Evolutionary conservation across 2,797 vertebrate species (phyloP), one percentile per base, ranked within the genome.

Genomic region (Tympanoctomys barrerae): DNA sequence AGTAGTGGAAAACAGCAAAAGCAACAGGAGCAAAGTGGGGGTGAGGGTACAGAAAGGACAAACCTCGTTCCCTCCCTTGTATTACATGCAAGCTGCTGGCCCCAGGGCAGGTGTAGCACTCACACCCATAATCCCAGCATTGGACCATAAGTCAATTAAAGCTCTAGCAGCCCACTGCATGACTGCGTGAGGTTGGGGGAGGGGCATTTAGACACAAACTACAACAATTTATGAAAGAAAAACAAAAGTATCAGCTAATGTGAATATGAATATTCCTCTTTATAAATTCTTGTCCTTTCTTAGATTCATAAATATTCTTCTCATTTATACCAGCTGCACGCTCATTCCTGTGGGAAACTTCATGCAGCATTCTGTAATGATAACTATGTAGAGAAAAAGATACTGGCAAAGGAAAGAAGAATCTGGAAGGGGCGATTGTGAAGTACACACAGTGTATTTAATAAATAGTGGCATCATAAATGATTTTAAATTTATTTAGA

Each of bases 401-500:
- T 31, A 57, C 24, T 82, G 54, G 64, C 14, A 83, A 46, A n/a
- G 36, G 49, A 11, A 54, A 39, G 64, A 33, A 64, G 68, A 59
- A 36, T 62, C 36, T 59, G 24, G 64, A 90, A 73, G 39, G 31
- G 62, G 75, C 57, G 42, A 21, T 61, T 87, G 42, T 42, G 64
- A 71, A 81, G 62, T 18, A 12, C 16, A n/a, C 79, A 39, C 26
- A 59, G 33, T 36, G 28, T 28, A 31, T 39, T 68, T 62, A 64
- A 28, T 59, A 87, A 84, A 75, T 54, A 13, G 39, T 54, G 64
- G 36, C 33, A 31, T 94, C 89, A 80, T 3, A 71, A 75, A 71
- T 75, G 22, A 75, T 66, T 89, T 64, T 81, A 81, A n/a, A 91
- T 83, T 90, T 70, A 16, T 94, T 77, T 77, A 24, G 59, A 75